These are phyloP conservation scores for Apostichopus parvimensis DNA, from an alignment of 35 echinoderm and acorn worm species.

Conservation along the genomic window DNA sequence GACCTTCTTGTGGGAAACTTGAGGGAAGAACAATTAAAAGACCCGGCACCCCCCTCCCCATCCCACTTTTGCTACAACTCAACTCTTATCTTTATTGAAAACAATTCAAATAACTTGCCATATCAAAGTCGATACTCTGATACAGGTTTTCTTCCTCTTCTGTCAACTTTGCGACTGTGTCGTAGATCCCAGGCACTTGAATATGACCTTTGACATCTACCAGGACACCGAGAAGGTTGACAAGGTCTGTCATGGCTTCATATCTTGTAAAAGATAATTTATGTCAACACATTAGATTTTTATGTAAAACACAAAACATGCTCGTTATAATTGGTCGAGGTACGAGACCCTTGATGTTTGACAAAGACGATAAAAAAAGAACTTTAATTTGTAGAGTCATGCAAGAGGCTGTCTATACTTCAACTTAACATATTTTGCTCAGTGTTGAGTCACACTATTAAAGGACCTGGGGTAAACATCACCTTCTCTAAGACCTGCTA, in stretches of 20 bases:
- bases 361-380: too few species aligned
- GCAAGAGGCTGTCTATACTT: not conserved
- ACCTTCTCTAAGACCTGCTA: too few species aligned
- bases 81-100: not conserved
- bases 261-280: constrained; percentile 54
- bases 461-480: too few species aligned
- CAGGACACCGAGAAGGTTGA: constrained; percentile 71
- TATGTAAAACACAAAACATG: too few species aligned
- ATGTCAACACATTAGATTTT: not conserved
- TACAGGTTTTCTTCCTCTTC: constrained; percentile 79
- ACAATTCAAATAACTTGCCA: constrained; percentile 58
- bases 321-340: too few species aligned
- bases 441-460: too few species aligned
- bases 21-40: not conserved
- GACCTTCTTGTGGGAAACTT: not conserved
- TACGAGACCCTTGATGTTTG: too few species aligned
- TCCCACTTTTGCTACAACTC: not conserved
- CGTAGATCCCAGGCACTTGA: constrained; percentile 78
- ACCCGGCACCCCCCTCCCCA: not conserved
- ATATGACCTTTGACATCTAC: constrained; percentile 89
- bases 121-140: constrained; percentile 80
- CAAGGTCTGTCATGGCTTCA: constrained; percentile 87
- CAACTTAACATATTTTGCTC: too few species aligned
- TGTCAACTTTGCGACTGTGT: constrained; percentile 67
- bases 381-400: too few species aligned